A percentile compares a stretch with the other conserved stretches of the same genome.
These are phyloP conservation scores for Platyrinchus mystaceus DNA, from an alignment of 2,797 vertebrate species.

Conservation along the genomic window DNA sequence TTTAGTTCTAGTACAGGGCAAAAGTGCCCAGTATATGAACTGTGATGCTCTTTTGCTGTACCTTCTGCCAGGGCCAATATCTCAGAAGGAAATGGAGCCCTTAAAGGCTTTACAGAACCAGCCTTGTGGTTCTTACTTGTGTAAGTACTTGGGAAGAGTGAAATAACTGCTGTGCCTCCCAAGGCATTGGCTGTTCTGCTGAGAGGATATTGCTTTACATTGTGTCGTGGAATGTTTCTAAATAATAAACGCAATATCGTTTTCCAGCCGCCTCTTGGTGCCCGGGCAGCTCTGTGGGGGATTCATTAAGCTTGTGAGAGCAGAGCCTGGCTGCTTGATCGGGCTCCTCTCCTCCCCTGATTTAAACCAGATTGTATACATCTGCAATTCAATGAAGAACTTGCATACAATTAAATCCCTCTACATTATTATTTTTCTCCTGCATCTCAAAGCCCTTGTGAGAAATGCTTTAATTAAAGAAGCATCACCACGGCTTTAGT, in stretches of 20 bases:
- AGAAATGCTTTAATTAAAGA: conserved; percentile 71
- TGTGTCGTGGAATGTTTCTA: not conserved
- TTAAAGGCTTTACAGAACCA: not conserved
- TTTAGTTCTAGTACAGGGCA: not conserved
- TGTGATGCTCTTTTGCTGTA: not conserved
- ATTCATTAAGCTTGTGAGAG: not conserved
- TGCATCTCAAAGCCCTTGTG: conserved; percentile 6
- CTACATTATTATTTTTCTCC: conserved; percentile 13
- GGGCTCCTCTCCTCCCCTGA: not conserved
- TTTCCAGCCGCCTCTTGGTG: not conserved
- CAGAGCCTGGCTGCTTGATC: not conserved
- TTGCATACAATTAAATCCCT: conserved; percentile 58
- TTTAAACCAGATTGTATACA: conserved; percentile 5
- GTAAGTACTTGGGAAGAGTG: not conserved
- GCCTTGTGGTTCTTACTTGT: not conserved
- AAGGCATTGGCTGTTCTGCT: not conserved
- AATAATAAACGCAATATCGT: not conserved
- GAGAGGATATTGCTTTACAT: not conserved
- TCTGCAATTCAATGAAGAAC: conserved; percentile 57
- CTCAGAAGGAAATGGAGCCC: not conserved
- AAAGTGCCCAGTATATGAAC: not conserved
- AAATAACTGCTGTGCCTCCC: not conserved
- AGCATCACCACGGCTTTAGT: conserved; percentile 32
- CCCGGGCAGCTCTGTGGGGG: not conserved
- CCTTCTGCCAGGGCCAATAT: not conserved